Base-by-base conservation (phyloP, 2,113 vertebrate genomes). In the Colistium nudipinnis region DNA sequence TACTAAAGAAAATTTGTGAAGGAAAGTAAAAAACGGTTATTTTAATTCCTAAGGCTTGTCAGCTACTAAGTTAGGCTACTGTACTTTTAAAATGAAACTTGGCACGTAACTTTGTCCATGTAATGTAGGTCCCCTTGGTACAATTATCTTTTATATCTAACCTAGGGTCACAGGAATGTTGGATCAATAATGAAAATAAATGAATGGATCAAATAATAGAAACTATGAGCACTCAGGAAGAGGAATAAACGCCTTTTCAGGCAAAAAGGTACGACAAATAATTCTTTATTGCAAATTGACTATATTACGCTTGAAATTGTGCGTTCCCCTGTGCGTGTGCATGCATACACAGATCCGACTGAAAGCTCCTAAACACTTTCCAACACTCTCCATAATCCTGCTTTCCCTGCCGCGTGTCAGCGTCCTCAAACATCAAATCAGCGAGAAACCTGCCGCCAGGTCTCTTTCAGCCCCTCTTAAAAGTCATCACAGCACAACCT, bases 381-480 rank as follows among this genome's bases (percentile, higher is more conserved):
- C 19, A 53, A 48, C 45, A 52, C n/a, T 27, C 78, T 84, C 33
- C 43, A 22, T 74, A 83, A 76, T 76, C 71, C 62, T 60, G 35
- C 30, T 70, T 49, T 76, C 77, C 60, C 69, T 66, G 78, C 66
- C 75, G 51, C 17, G 55, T 57, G 66, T 70, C 66, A 68, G 68
- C 68, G n/a, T 70, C 62, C 39, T 62, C 48, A 30, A 57, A 70
- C 69, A 56, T 56, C 53, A 36, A 56, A 33, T 31, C 31, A 54
- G 67, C 0, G 19, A 63, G 45, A 51, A 17, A 33, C 54, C 49
- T 76, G 64, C 28, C 59, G 48, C 54, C 49, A 35, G 44, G 38
- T 62, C 69, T 76, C 71, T 74, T 73, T 62, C 51, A 61, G 31
- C 39, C 47, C 49, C 25, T 77, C 53, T 72, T 61, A 65, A 44